Percentiles rank a stretch among this genome's conserved stretches.
Conservation (phyloP, 2,888 invertebrate genomes). For the Myopa testacea region DNA sequence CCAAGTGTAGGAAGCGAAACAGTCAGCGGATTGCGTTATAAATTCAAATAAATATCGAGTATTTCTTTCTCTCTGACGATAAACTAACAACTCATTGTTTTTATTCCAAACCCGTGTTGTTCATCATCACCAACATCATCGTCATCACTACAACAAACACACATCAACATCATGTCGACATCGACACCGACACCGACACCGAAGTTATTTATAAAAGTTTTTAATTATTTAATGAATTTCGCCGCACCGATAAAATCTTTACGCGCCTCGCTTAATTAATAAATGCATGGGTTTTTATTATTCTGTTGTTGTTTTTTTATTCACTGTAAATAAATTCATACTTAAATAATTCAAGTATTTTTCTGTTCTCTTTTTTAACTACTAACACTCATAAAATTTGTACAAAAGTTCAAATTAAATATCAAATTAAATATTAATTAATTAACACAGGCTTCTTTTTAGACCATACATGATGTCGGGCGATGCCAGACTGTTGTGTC, state of each 20-base stretch:
- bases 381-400: slow-evolving; percentile 10
- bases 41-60: neutral
- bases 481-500: neutral
- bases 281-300: neutral
- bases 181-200: neutral
- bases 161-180: slow-evolving; percentile 17
- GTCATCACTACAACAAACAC: slow-evolving; percentile 15
- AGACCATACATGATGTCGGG: neutral
- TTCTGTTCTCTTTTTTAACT: neutral
- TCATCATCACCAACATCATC: slow-evolving; percentile 13
- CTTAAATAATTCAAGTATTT: slow-evolving; percentile 25
- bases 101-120: neutral
- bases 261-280: slow-evolving; percentile 27
- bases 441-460: slow-evolving; percentile 2
- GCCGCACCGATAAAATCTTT: slow-evolving; percentile 35
- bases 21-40: neutral
- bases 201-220: neutral
- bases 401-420: slow-evolving; percentile 9
- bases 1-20: too few species aligned
- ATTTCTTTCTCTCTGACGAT: neutral
- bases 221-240: slow-evolving; percentile 39
- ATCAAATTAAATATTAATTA: slow-evolving; percentile 23
- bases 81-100: too few species aligned
- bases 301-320: neutral
- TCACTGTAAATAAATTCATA: neutral